Percentiles rank a stretch among this genome's conserved stretches.
Conservation (phyloP, 2,113 vertebrate species). For the Numida meleagris region DNA sequence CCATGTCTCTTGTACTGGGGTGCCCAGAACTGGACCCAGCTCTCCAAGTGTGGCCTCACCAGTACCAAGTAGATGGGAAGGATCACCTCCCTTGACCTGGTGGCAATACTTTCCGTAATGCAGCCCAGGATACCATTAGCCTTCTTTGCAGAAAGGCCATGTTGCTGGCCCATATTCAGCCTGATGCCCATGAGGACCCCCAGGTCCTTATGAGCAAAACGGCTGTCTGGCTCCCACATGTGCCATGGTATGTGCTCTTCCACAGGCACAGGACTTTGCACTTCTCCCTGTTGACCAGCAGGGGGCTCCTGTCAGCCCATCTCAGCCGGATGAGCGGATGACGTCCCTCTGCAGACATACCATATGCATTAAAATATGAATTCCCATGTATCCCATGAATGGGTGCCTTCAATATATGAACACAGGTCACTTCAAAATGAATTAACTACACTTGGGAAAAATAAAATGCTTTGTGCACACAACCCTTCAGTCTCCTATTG, state of each 20-base stretch:
- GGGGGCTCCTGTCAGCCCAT: not conserved
- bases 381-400: not conserved
- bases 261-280: not conserved
- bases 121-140: not conserved
- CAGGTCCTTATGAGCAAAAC: not conserved
- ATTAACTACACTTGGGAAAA: not conserved
- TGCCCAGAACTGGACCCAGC: not conserved
- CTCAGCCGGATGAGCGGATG: not conserved
- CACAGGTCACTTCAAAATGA: not conserved
- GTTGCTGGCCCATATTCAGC: not conserved
- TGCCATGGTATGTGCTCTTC: not conserved
- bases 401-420: not conserved
- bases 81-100: not conserved
- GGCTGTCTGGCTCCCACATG: not conserved
- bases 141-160: not conserved
- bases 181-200: not conserved
- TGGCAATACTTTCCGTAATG: not conserved
- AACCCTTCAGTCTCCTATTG: not conserved
- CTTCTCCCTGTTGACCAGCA: not conserved
- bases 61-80: not conserved
- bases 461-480: not conserved
- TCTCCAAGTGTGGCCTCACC: not conserved
- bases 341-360: not conserved
- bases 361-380: not conserved
- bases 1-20: not conserved